A percentile compares a stretch with the other conserved stretches of the same genome.
Evolutionary conservation across 1,140 invertebrate genomes (phyloP).

Genomic region (Sminthurinus signatus): DNA sequence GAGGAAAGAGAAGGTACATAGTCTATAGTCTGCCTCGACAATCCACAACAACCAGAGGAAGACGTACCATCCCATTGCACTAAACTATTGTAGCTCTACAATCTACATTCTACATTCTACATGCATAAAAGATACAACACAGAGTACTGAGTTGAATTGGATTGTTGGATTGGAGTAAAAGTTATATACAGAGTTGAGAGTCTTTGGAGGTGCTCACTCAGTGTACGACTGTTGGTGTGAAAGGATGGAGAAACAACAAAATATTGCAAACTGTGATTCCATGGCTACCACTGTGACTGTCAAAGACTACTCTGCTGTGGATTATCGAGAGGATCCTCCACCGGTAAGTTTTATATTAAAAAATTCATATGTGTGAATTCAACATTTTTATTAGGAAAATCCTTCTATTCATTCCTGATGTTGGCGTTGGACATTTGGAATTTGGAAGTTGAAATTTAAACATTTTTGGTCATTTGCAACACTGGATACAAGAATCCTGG

Average conservation of each 20-base stretch:
- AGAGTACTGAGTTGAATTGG: neutral
- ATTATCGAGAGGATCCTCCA: constrained; percentile 18
- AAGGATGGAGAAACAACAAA: constrained; percentile 30
- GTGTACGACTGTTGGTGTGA: neutral
- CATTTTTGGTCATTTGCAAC: too few species aligned
- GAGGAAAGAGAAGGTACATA: too few species aligned
- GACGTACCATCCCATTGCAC: neutral
- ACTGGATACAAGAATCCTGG: too few species aligned
- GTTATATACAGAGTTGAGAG: neutral
- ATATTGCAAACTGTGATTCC: constrained; percentile 25
- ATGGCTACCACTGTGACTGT: constrained; percentile 25
- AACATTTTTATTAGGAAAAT: too few species aligned
- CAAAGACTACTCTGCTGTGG: constrained; percentile 18
- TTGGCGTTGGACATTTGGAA: too few species aligned
- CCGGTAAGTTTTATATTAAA: too few species aligned
- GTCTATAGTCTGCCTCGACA: too few species aligned
- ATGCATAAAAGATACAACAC: neutral
- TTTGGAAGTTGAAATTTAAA: too few species aligned
- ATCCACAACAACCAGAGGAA: neutral
- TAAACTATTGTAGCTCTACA: neutral
- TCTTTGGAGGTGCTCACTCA: neutral
- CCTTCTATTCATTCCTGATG: too few species aligned
- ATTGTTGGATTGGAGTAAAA: neutral
- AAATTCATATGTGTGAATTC: too few species aligned
- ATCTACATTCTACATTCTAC: neutral